phyloP scores from a whole-genome alignment of 1,140 invertebrate species.

The Drosophila santomea region DNA sequence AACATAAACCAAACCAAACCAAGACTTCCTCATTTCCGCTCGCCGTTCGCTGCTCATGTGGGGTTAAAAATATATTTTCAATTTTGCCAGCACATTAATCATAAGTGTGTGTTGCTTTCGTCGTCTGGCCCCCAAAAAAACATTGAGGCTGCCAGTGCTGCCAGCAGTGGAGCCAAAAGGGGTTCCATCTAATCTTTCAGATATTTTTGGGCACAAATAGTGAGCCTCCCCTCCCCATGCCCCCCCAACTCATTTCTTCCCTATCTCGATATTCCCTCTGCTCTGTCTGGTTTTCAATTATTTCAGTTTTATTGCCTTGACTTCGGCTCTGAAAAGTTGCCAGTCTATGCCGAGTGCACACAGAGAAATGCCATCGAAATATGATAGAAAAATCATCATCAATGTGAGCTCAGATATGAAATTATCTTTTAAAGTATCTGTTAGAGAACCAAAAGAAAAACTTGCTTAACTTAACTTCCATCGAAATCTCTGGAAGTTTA shows the following conservation, averaged over 20 bases:
- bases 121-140: constrained; percentile 26
- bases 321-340: constrained; percentile 75
- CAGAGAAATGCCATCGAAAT: constrained; percentile 5
- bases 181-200: constrained; percentile 71
- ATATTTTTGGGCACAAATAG: constrained; percentile 66
- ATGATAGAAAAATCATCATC: background rate
- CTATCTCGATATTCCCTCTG: constrained; percentile 37
- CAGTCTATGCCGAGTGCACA: constrained; percentile 52
- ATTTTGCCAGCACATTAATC: constrained; percentile 81
- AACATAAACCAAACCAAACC: constrained; percentile 79
- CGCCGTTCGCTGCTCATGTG: constrained; percentile 20
- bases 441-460: too few species aligned
- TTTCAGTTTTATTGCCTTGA: constrained; percentile 76
- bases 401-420: too few species aligned
- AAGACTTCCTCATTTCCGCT: constrained; percentile 77
- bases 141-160: constrained; percentile 49
- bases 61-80: constrained; percentile 73
- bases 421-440: too few species aligned
- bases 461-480: too few species aligned
- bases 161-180: constrained; percentile 30
- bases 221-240: background rate
- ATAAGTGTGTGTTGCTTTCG: constrained; percentile 62
- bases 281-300: constrained; percentile 73
- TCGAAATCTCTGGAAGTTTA: background rate
- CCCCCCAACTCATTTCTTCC: background rate